These are phyloP conservation scores for Parus major DNA, from an alignment of 2,113 vertebrate species.

Conservation along the genomic window DNA sequence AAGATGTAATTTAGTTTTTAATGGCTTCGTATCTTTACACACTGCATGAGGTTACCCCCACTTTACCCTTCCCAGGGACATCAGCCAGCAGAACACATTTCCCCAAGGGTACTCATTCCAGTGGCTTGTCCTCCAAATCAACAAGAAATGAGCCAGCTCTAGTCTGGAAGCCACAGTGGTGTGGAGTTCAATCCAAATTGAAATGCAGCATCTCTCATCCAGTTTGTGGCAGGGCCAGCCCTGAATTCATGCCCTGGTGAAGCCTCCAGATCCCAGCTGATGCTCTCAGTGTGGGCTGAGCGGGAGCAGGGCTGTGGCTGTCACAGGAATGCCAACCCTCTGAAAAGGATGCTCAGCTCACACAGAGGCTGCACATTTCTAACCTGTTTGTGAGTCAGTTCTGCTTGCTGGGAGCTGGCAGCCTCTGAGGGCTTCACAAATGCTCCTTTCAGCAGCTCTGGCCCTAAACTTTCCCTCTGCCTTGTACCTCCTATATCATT, in stretches of 20 bases:
- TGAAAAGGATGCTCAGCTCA: background rate
- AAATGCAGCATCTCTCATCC: background rate
- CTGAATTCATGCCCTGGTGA: background rate
- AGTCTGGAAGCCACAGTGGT: background rate
- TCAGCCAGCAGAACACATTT: background rate
- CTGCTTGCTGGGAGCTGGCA: background rate
- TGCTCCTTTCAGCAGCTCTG: background rate
- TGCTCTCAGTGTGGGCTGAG: background rate
- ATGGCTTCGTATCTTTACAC: background rate
- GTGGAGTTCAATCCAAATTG: background rate
- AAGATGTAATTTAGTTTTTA: accelerated
- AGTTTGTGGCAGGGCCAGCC: background rate
- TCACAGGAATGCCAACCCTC: background rate
- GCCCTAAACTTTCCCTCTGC: background rate
- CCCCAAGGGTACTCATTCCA: background rate
- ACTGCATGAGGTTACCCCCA: background rate
- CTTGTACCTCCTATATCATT: background rate
- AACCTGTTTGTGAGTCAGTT: background rate
- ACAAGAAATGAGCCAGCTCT: background rate
- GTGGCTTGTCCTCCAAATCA: background rate
- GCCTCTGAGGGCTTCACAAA: background rate
- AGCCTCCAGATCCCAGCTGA: background rate
- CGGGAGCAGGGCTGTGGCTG: accelerated
- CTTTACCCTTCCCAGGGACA: background rate
- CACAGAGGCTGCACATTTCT: background rate